Percentiles rank a stretch among this genome's conserved stretches.
Evolutionary conservation across 2,113 vertebrate species (phyloP).

Genomic region (human (Homo sapiens)): DNA sequence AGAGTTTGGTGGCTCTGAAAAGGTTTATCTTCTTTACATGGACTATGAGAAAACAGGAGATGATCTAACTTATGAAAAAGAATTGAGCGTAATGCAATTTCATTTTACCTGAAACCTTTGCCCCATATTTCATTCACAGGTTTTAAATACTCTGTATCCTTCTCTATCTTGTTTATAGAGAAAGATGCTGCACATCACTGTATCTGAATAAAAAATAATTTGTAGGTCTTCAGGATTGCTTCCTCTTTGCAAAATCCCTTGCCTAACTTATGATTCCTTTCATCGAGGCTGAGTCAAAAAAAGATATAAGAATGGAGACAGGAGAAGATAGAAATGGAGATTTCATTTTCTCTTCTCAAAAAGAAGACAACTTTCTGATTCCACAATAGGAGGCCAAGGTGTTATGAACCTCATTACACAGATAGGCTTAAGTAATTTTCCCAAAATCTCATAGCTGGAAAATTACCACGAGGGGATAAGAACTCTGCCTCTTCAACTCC

Average conservation of each 20-base stretch:
- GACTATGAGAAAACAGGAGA: constrained; percentile 15
- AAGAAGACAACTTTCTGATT: constrained; percentile 11
- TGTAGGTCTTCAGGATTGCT: neutral
- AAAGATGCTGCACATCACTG: neutral
- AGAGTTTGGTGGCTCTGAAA: neutral
- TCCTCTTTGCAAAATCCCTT: constrained; percentile 20
- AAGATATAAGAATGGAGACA: neutral
- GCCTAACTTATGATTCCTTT: constrained; percentile 16
- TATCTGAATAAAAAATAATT: neutral
- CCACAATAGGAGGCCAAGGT: neutral
- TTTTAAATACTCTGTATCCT: neutral
- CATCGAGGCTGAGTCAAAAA: neutral
- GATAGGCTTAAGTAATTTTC: constrained; percentile 10
- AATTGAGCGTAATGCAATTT: constrained; percentile 23
- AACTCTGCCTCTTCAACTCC: neutral
- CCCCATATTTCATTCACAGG: constrained; percentile 31
- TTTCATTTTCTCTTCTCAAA: constrained; percentile 7
- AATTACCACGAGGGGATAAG: neutral
- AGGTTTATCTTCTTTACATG: neutral
- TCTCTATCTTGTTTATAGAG: neutral
- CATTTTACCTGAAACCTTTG: neutral
- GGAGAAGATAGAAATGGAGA: neutral
- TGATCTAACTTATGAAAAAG: neutral
- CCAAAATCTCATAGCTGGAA: constrained; percentile 35
- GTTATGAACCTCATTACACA: constrained; percentile 44